These are phyloP conservation scores for Caenorhabditis sp. DNA, from an alignment of 2,888 invertebrate species.

Conservation along the genomic window DNA sequence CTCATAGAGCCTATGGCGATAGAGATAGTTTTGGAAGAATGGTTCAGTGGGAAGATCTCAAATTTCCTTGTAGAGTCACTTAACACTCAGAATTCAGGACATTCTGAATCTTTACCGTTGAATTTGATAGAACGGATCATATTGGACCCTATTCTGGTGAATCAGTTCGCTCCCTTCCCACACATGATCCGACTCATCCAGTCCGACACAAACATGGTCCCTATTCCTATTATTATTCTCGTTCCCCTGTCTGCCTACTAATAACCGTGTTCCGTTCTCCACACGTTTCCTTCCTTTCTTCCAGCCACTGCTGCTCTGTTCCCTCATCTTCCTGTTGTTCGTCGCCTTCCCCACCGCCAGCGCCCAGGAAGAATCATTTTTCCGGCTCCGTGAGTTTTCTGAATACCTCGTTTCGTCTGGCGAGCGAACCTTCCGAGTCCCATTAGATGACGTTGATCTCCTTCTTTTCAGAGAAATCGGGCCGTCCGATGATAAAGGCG, in stretches of 20 bases:
- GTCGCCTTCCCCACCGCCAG: slow-evolving; percentile 20
- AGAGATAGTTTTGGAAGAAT: too few relatives aligned
- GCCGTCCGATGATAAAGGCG: slow-evolving; percentile 51
- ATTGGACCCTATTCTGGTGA: too few relatives aligned
- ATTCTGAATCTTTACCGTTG: too few relatives aligned
- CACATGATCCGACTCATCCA: not conserved
- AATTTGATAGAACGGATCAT: too few relatives aligned
- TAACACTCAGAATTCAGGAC: too few relatives aligned
- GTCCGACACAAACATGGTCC: not conserved
- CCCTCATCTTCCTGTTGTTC: slow-evolving; percentile 58
- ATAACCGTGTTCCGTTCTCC: slow-evolving; percentile 47
- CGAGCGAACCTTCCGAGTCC: not conserved
- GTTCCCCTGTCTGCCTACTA: slow-evolving; percentile 39
- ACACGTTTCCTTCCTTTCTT: slow-evolving; percentile 17
- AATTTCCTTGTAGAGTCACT: too few relatives aligned
- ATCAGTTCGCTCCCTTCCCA: not conserved
- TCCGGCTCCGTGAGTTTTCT: slow-evolving; percentile 60
- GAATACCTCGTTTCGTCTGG: slow-evolving; percentile 17
- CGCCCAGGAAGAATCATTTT: slow-evolving; percentile 56
- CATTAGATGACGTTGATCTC: slow-evolving; percentile 5
- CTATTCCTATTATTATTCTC: slow-evolving; percentile 57
- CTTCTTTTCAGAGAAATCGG: slow-evolving; percentile 64
- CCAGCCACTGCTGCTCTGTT: slow-evolving; percentile 30
- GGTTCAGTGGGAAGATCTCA: too few relatives aligned
- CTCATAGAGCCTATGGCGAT: too few relatives aligned